Evolutionary conservation across 2,888 invertebrate genomes (phyloP), one percentile per base, ranked within the genome.

Genomic region (Drosophila siamana): DNA sequence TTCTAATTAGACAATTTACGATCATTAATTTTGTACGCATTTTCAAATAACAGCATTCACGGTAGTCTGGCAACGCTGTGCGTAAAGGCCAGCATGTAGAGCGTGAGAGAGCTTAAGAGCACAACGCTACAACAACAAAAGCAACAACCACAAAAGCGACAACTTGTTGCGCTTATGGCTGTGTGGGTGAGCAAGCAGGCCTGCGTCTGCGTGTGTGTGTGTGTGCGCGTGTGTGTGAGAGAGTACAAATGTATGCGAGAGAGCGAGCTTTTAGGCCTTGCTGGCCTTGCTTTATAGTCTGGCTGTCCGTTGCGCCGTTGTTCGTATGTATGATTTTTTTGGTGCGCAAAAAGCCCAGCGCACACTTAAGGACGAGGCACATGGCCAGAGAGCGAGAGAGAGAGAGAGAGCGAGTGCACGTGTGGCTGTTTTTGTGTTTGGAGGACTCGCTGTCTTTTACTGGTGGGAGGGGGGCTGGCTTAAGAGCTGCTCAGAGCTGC

Each of bases 261-360:
- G 54, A 64, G 38, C 26, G 70, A 63, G 65, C 47, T 79, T 79
- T 52, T 51, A 60, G 64, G 69, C 84, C 54, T 52, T 57, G 54
- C 74, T 79, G 83, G 67, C 65, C 50, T 61, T 72, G 69, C 50
- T 60, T n/a, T n/a, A 62, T 19, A 64, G 68, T 70, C 64, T 68
- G 62, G 52, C 11, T 26, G 41, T 52, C 38, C 65, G 62, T 61
- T 33, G 30, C n/a, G 11, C 30, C 30, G 30, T 33, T 33, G n/a
- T 33, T 33, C n/a, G 56, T 41, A 38, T 46, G 52, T 50, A 54
- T 56, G 40, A 40, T 28, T 11, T 41, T 67, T 67, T 62, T 81
- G 70, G 63, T 78, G 85, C 85, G 87, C 82, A 87, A 81, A 84
- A 80, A 83, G 72, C 67, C 65, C 74, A 77, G 69, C 70, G 67